phyloP scores from a whole-genome alignment of 2,888 invertebrate genomes.

The Mesoligia furuncula region DNA sequence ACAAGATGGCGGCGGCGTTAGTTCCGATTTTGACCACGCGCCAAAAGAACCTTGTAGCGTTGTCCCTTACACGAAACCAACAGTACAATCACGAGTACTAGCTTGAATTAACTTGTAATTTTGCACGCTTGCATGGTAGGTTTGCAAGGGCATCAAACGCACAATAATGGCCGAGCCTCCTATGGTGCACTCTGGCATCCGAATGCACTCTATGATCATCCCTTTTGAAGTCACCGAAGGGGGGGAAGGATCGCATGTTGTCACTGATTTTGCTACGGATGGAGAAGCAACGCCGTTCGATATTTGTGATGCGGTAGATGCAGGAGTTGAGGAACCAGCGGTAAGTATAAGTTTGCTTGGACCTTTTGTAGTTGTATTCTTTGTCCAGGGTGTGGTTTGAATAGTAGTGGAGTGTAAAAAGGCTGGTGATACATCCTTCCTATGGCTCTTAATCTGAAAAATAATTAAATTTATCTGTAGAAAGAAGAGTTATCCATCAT shows the following conservation, averaged over 20 bases:
- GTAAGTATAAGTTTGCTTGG: constrained; percentile 40
- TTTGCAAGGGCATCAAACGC: constrained; percentile 73
- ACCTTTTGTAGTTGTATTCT: neutral
- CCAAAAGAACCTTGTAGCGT: neutral
- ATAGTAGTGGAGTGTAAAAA: neutral
- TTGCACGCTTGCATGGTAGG: constrained; percentile 80
- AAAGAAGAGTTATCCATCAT: neutral
- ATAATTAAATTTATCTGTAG: neutral
- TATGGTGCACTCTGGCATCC: constrained; percentile 70
- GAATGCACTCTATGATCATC: constrained; percentile 75
- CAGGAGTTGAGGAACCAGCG: neutral
- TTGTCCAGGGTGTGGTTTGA: neutral
- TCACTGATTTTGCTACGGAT: constrained; percentile 2
- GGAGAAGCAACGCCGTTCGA: neutral
- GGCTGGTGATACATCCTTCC: neutral
- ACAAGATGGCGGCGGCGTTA: neutral
- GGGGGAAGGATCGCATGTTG: neutral
- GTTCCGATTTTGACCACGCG: neutral
- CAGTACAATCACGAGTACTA: neutral
- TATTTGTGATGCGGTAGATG: constrained; percentile 15
- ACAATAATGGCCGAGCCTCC: constrained; percentile 68
- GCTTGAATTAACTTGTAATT: constrained; percentile 45
- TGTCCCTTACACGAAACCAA: neutral
- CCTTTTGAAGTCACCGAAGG: constrained; percentile 17
- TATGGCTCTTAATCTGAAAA: neutral